Base-by-base conservation (phyloP, 2,888 invertebrate species). In the Cetonia aurata region DNA sequence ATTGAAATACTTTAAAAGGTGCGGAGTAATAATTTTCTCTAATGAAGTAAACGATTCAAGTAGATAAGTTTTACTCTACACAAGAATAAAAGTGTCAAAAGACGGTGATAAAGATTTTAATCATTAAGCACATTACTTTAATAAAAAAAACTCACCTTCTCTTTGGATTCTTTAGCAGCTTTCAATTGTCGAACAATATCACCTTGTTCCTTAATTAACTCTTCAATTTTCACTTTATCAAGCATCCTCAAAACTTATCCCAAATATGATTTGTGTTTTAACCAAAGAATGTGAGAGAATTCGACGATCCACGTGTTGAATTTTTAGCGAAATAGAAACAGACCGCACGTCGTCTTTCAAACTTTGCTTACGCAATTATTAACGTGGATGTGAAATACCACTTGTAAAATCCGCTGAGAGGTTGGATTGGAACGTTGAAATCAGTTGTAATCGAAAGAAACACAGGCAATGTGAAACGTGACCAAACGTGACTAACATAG, bases 181-280 rank as follows among this genome's bases (percentile, higher is more conserved):
- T 96, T 96, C 73, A 95, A 86, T 85, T 92, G 92, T 80, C 95
- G 88, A 62, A 96, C 93, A 77, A 93, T 83, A 83, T 95, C 93
- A 75, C 94, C 95, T 85, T 95, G 95, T 79, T 86, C 84, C 84
- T 90, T 90, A 75, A 93, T 90, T 81, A 86, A 86, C 77, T 88
- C 86, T 80, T 88, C 85, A 76, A 90, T 81, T 77, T 84, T 83
- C 80, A 86, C 87, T 80, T 86, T 87, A 79, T 79, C 77, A 46
- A 79, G 77, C 83, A 84, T 83, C 44, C 15, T 71, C 15, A 55
- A 33, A 17, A 52, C 37, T 37, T 37, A 52, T 25, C 4, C 25
- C 25, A 25, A 4, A 3, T 25, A 4, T 3, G 4, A 25, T n/a
- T n/a, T n/a, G n/a, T 25, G 25, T 25, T 25, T 25, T 25, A 25